Evolutionary conservation across 2,888 invertebrate genomes (phyloP), one percentile per base, ranked within the genome.

Genomic region (Volucella zonaria): DNA sequence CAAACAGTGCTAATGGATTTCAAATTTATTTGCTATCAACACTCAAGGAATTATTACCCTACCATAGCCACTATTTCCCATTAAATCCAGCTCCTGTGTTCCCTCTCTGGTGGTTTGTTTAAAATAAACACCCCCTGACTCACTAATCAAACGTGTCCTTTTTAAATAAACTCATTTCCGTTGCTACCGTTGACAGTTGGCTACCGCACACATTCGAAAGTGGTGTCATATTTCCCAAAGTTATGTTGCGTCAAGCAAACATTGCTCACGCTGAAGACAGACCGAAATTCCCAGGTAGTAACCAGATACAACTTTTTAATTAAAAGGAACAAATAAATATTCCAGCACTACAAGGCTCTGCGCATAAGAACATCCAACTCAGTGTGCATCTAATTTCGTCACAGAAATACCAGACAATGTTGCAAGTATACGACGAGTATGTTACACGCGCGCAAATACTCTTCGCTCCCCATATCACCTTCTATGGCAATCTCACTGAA

Each of bases 241-340:
- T 42, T 49, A 61, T 47, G 8, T 18, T 15, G 14, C 45, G 10
- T 40, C 47, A 40, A 51, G 15, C 45, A 43, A 66, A 77, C 62
- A 76, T 64, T 76, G 43, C 68, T 49, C 76, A 42, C 56, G 47
- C 3, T 4, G 38, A 10, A 8, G 38, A 18, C 10, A 3, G n/a
- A n/a, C n/a, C n/a, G 42, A 73, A 78, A 83, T 83, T 79, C 82
- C 74, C 82, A 83, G 82, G 82, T 83, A 75, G 74, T 80, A 66
- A 79, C 47, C 40, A 31, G 59, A 75, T 74, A 70, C 82, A 64
- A 54, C 80, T 79, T 83, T 83, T 51, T 49, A 79, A 75, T 75
- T 70, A 70, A 76, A 70, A 31, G 31, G 31, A 31, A 31, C 1
- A 31, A 31, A 23, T 23, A 31, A 31, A 31, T 31, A 31, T 31